phyloP scores from a whole-genome alignment of 2,888 invertebrate species.

The Deroplatys truncata region DNA sequence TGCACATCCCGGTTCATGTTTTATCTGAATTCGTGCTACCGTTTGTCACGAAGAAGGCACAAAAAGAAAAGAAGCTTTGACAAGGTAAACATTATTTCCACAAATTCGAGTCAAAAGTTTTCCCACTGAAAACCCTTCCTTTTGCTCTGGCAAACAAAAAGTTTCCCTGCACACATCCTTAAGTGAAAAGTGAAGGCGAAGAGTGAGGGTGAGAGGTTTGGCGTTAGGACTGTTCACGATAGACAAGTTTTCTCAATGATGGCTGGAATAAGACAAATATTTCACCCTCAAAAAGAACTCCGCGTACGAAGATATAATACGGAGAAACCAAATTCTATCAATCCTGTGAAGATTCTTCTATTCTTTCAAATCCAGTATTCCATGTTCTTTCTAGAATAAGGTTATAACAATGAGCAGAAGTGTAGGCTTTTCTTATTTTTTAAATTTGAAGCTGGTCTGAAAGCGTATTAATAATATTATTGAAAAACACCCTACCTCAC shows the following conservation, averaged over 20 bases:
- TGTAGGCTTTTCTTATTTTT: too few species aligned
- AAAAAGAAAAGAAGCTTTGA: neutral
- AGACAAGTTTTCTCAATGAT: neutral
- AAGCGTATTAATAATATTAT: too few species aligned
- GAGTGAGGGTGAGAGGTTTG: neutral
- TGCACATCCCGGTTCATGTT: neutral
- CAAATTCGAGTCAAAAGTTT: neutral
- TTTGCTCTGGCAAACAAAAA: neutral
- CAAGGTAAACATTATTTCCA: neutral
- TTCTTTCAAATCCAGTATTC: neutral
- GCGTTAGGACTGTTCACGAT: neutral
- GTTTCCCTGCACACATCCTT: neutral
- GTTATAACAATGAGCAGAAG: neutral
- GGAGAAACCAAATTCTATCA: neutral
- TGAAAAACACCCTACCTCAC: too few species aligned
- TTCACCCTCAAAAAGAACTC: neutral
- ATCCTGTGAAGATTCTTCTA: neutral
- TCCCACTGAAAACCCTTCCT: neutral
- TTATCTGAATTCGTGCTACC: neutral
- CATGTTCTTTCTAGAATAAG: neutral
- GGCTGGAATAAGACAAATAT: neutral
- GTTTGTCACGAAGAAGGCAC: neutral
- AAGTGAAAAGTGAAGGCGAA: neutral
- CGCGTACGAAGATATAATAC: neutral
- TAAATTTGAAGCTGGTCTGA: too few species aligned